Evolutionary conservation across 2,888 invertebrate genomes (phyloP), one percentile per base, ranked within the genome.

Genomic region (Agelastica alni): DNA sequence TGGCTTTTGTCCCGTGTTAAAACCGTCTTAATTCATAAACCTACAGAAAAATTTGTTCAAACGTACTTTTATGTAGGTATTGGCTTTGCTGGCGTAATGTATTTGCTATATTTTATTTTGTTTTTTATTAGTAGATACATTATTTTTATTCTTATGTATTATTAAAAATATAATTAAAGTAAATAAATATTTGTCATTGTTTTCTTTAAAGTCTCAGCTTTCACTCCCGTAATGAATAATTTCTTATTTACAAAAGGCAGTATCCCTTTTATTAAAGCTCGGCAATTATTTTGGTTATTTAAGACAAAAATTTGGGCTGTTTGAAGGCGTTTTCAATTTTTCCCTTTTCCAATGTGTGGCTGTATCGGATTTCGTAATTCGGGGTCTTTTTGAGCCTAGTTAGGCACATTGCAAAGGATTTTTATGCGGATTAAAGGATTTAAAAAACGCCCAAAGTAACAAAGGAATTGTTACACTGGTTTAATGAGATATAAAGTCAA

Each of bases 201-300:
- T n/a, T n/a, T n/a, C n/a, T n/a, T n/a, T n/a, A n/a, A n/a, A n/a
- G n/a, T n/a, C n/a, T n/a, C n/a, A n/a, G n/a, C n/a, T n/a, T n/a
- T 64, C 71, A 71, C 64, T 59, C 64, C 58, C 59, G 67, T 66
- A 42, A 71, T 70, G 71, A 70, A 71, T 71, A 70, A 71, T 70
- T 68, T 42, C 52, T 37, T 60, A 67, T 69, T 69, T 69, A 69
- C 66, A 67, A 64, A 66, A 65, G 63, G 66, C 64, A 70, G 68
- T 69, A 70, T 70, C 64, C 66, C 56, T 32, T 45, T 52, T 70
- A 69, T 71, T 71, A 70, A 70, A 69, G 69, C 65, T 67, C 65
- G 69, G 70, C 70, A 71, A 71, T 70, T 71, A 69, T 64, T 47
- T 60, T 60, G 64, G 58, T 54, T 54, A 54, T 63, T 63, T 63